Evolutionary conservation across 1,140 invertebrate genomes (phyloP), one percentile per base, ranked within the genome.

Genomic region (Calosoma granatense): DNA sequence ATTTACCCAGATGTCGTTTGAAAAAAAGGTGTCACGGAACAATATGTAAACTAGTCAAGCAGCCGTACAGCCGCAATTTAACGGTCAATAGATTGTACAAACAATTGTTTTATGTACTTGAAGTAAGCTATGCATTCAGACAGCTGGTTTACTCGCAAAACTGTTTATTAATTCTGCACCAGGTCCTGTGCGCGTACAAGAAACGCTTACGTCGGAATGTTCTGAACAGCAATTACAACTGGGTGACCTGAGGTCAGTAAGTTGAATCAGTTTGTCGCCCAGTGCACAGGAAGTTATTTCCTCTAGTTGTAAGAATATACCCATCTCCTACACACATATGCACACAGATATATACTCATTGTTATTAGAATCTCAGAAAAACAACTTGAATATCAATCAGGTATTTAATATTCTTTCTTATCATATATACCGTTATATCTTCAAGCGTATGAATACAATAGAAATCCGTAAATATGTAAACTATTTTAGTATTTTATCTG

Each of bases 1-100:
- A 47, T 17, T 17, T 47, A 17, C 41, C 41, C 41, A 47, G 41
- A 47, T 47, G 41, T 47, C 41, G 41, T 47, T 47, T 47, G 41
- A 47, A 47, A 47, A 47, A 47, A 47, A 47, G 41, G 17, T 47
- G 41, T 47, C 41, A 47, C 41, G 6, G 17, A 17, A 12, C 15
- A 30, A 6, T 47, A 12, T 6, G 41, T 47, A 47, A 17, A 47
- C 41, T 11, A 6, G 9, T 6, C 41, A 6, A 47, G 3, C 3
- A 4, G 15, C 41, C 14, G 6, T 30, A 30, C 14, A 30, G 14
- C 26, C 26, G 14, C 26, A 14, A 6, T 6, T 6, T 14, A 3
- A 47, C 41, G 41, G 41, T 17, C 41, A 47, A 12, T 47, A 47
- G 41, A 47, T 47, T n/a, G 17, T 47, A 17, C 15, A 47, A 47